Evolutionary conservation across 2,113 vertebrate genomes (phyloP), one percentile per base, ranked within the genome.

Genomic region (Brienomyrus brachyistius): DNA sequence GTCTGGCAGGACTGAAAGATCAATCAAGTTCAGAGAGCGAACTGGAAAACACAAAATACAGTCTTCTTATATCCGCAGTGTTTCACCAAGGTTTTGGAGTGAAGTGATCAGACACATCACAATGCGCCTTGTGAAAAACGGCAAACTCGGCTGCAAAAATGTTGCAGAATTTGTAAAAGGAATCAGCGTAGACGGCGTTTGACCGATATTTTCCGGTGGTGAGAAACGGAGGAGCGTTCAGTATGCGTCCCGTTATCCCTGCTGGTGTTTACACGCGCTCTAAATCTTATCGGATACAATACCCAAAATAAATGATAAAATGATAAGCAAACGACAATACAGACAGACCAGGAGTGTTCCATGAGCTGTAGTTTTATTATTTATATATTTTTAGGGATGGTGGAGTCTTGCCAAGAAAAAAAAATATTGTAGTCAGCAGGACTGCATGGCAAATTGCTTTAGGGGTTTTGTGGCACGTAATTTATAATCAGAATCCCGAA

Each of bases 1-100:
- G 52, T 90, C 91, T 82, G 91, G 91, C 89, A 90, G 90, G 91
- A 91, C 90, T 70, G 91, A 88, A 90, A 91, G 90, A 91, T 82
- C 90, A 90, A 91, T 91, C 62, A 90, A 87, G 85, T 90, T 45
- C 88, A 66, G 43, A 85, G 35, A 40, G 47, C 23, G 31, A 89
- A 80, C 86, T 89, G 48, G 23, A 86, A 52, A 86, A 52, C 27
- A 56, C 43, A n/a, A 51, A 86, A 87, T 52, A 56, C n/a, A 23
- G n/a, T 3, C 3, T 10, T 35, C 15, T 54, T 27, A 35, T 56
- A 35, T 52, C 51, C 54, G 85, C 2, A 48, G 82, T 84, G 48
- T 40, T 17, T 31, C 31, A 54, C 11, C 9, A 54, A 21, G 50
- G 50, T 11, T 35, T 35, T 35, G 31, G 27, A 13, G 51, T 35